Evolutionary conservation across 2,797 vertebrate species (phyloP), one percentile per base, ranked within the genome.

Genomic region (Champsocephalus gunnari): DNA sequence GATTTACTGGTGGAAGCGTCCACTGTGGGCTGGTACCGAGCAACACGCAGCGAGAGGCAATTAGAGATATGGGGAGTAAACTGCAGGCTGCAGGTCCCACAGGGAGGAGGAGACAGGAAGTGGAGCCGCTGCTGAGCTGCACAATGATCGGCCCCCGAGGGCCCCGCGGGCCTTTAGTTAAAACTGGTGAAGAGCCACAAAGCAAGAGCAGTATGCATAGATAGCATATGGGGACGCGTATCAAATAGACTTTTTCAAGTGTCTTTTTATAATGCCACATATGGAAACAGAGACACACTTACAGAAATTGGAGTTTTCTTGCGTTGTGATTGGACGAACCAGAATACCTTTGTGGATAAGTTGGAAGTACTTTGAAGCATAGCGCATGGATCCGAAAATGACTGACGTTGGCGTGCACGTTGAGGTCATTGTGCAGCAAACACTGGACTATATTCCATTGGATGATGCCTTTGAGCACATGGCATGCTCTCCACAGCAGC

Each of bases 1-100:
- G 92, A 92, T 93, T 89, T 92, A 91, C 91, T 88, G 84, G 80
- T 82, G 82, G 90, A 90, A 90, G 86, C 81, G 81, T 91, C 92
- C 89, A 88, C 81, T 88, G 89, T 81, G 83, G 80, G 72, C 79
- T 75, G 47, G 84, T 61, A 77, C 64, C 51, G 75, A 71, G 68
- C 84, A 75, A 83, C 82, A 87, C 75, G 89, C 84, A 85, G 84
- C 14, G n/a, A 78, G 78, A 85, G 77, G 82, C 87, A 93, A 92
- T 94, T 92, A 93, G 79, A 89, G 88, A 86, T 88, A 81, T 86
- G 87, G 88, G 72, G 88, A 89, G 83, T 84, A 89, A 89, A 85
- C 86, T 83, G 77, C 69, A 72, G 70, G 72, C 73, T 56, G 53
- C 75, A 38, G 62, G 73, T 89, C 86, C 86, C 91, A 70, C 24